Evolutionary conservation across 2,113 vertebrate species (phyloP).

Genomic region (Bostrychus sinensis): DNA sequence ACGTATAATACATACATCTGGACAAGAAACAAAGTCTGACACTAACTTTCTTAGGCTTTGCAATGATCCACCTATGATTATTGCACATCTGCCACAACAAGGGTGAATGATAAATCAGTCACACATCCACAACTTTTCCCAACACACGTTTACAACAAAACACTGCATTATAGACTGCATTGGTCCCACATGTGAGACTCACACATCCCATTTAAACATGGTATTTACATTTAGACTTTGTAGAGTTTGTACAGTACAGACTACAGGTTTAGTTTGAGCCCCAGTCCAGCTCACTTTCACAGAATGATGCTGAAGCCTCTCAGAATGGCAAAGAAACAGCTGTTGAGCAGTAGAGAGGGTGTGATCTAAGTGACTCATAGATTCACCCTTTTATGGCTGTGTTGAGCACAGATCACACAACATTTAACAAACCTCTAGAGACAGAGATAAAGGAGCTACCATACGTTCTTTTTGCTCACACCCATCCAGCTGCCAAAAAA

Average conservation of each 20-base stretch:
- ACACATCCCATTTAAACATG: constrained; percentile 20
- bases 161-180: constrained; percentile 37
- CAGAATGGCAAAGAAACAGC: constrained; percentile 38
- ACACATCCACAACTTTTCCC: constrained; percentile 23
- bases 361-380: constrained; percentile 54
- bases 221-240: constrained; percentile 45
- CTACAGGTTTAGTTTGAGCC: constrained; percentile 17
- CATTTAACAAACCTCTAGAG: constrained; percentile 44
- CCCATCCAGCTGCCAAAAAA: constrained; percentile 12
- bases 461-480: constrained; percentile 21
- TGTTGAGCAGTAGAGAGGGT: constrained; percentile 40
- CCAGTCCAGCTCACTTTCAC: constrained; percentile 7
- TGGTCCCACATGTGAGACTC: constrained; percentile 31
- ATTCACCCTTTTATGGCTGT: constrained; percentile 53
- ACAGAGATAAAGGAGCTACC: constrained; percentile 48
- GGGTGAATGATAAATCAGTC: constrained; percentile 21
- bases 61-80: constrained; percentile 18
- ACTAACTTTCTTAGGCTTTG: constrained; percentile 22
- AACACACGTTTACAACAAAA: constrained; percentile 48
- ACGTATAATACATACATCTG: constrained; percentile 47
- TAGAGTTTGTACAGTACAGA: constrained; percentile 28
- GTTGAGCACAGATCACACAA: constrained; percentile 53
- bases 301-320: not conserved
- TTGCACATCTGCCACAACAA: constrained; percentile 35
- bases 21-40: constrained; percentile 54